Evolutionary conservation across 2,113 vertebrate genomes (phyloP), one percentile per base, ranked within the genome.

Genomic region (Oryzias melastigma): DNA sequence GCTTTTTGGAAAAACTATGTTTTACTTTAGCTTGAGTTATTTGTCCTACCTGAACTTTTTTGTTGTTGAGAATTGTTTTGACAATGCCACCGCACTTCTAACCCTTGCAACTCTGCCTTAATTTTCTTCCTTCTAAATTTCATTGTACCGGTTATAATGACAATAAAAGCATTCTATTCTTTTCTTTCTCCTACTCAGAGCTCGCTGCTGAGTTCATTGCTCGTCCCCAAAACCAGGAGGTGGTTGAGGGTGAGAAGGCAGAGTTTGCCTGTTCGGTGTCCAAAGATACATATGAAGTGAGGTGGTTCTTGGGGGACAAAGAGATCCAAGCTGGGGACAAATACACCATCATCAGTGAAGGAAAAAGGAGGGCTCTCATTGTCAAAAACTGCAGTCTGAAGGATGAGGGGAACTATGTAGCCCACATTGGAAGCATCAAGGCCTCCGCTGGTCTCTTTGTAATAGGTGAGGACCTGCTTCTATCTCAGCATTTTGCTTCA

Each of bases 141-240:
- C 22, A 22, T 22, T 3, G 22, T 22, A 22, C 22, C 22, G 3
- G 22, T 3, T 22, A 22, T 22, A 22, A 22, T 3, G 22, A 2
- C 22, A 22, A 22, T 22, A 22, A 22, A 22, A 22, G 22, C 22
- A 22, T 22, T 22, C 22, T 22, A 22, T 22, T 22, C 22, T 22
- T 22, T 22, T 17, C 7, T n/a, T 60, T 47, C n/a, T 4, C 46
- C 48, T 65, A 62, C n/a, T 40, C 64, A 99, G 97, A 99, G 88
- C 93, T 97, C 79, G 95, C 96, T 4, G 96, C 97, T n/a, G 96
- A 98, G 86, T 98, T 99, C 85, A 93, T 98, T 71, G 88, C 94
- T 47, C 94, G 92, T 75, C 97, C 97, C 62, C 93, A 98, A 88
- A 97, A 93, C 75, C 87, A 94, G 87, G 95, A 99, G 77, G 93